These are phyloP conservation scores for Apogon hyalosoma DNA, from an alignment of 2,797 vertebrate species.

Conservation along the genomic window DNA sequence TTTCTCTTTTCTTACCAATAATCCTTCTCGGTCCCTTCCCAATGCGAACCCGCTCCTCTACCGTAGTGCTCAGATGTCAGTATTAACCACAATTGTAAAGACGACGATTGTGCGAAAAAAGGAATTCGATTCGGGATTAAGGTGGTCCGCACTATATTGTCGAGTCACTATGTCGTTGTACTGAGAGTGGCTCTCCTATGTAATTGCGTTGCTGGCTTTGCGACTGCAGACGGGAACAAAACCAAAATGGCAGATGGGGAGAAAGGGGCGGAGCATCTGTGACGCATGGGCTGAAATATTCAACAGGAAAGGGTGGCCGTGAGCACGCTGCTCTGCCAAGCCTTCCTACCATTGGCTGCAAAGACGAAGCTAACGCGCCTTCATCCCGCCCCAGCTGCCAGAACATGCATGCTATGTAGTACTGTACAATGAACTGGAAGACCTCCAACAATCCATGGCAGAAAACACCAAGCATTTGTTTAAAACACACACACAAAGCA, in stretches of 20 bases:
- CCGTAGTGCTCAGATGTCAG: constrained; percentile 69
- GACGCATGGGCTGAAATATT: constrained; percentile 75
- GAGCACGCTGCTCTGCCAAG: constrained; percentile 49
- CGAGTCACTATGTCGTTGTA: constrained; percentile 86
- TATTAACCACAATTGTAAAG: constrained; percentile 49
- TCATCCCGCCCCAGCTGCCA: constrained; percentile 64
- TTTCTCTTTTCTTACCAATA: constrained; percentile 86
- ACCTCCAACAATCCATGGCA: constrained; percentile 15
- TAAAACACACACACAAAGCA: not conserved
- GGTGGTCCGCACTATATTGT: constrained; percentile 79
- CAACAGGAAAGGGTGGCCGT: constrained; percentile 63
- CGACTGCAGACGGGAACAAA: constrained; percentile 88
- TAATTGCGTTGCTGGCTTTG: constrained; percentile 81
- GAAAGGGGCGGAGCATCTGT: constrained; percentile 78
- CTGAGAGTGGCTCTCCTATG: constrained; percentile 67
- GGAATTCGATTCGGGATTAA: constrained; percentile 48
- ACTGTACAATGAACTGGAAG: constrained; percentile 69
- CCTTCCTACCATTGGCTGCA: constrained; percentile 58
- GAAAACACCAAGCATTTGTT: not conserved
- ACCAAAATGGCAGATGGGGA: constrained; percentile 89
- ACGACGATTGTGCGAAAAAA: constrained; percentile 43
- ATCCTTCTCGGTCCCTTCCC: constrained; percentile 88
- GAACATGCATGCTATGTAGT: constrained; percentile 65
- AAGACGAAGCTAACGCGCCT: constrained; percentile 11
- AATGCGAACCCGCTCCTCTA: constrained; percentile 86